These are phyloP conservation scores for Hipposideros armiger DNA, from an alignment of 2,113 vertebrate genomes.

Conservation along the genomic window DNA sequence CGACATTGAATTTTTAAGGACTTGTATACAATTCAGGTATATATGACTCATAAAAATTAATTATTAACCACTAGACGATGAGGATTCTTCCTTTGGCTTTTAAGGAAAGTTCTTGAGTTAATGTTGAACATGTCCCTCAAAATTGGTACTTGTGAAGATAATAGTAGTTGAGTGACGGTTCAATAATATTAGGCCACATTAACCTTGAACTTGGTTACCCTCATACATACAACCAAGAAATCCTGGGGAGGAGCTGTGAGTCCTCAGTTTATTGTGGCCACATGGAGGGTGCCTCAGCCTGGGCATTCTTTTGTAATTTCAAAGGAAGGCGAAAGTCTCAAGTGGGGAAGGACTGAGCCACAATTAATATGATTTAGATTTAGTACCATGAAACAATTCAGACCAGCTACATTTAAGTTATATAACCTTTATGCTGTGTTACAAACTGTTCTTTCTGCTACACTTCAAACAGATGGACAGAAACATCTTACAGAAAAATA, in stretches of 20 bases:
- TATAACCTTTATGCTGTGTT: background rate
- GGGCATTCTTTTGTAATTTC: background rate
- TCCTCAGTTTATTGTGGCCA: background rate
- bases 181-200: slow-evolving; percentile 41
- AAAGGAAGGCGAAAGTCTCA: slow-evolving; percentile 23
- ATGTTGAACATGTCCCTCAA: slow-evolving; percentile 16
- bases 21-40: background rate
- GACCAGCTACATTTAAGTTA: background rate
- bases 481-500: background rate
- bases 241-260: background rate
- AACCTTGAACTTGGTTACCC: background rate
- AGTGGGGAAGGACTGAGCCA: background rate
- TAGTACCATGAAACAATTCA: slow-evolving; percentile 32
- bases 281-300: background rate
- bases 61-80: background rate
- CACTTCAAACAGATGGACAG: background rate
- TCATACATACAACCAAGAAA: background rate
- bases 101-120: slow-evolving; percentile 53
- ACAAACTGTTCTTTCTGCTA: slow-evolving; percentile 21
- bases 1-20: background rate
- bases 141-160: slow-evolving; percentile 60
- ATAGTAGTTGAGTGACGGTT: slow-evolving; percentile 20
- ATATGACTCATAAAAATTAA: slow-evolving; percentile 5
- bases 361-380: background rate
- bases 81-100: background rate